Evolutionary conservation across 2,888 invertebrate species (phyloP).

Genomic region (Aspidiotus destructor): DNA sequence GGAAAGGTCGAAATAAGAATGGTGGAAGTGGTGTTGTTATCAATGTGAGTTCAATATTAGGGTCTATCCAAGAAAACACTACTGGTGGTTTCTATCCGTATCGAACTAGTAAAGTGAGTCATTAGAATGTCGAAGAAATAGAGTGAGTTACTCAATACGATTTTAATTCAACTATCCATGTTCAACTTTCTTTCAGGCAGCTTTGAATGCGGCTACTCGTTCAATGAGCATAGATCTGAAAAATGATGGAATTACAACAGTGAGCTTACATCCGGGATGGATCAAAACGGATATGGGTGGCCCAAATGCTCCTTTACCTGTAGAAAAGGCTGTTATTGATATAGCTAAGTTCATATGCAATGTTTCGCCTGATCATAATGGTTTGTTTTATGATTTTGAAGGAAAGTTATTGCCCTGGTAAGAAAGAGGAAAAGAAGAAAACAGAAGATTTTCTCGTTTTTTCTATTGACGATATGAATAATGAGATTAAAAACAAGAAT

Average conservation of each 20-base stretch:
- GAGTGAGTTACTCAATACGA: background rate
- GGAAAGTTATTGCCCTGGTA: conserved; percentile 66
- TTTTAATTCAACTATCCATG: background rate
- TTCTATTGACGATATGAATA: no score
- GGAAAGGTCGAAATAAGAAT: conserved; percentile 42
- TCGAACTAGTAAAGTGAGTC: conserved; percentile 68
- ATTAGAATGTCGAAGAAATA: background rate
- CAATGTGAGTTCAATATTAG: conserved; percentile 73
- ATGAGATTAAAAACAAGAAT: no score
- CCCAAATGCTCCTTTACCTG: conserved; percentile 60
- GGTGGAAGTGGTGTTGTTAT: conserved; percentile 45
- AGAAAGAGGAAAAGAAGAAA: background rate
- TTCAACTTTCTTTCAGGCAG: conserved; percentile 50
- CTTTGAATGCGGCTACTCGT: conserved; percentile 75
- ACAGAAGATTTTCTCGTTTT: no score
- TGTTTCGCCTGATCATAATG: conserved; percentile 57
- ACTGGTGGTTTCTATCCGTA: conserved; percentile 76
- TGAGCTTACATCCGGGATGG: conserved; percentile 80
- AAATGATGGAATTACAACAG: conserved; percentile 61
- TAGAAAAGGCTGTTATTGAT: conserved; percentile 55
- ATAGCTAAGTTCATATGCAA: conserved; percentile 57
- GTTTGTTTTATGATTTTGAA: conserved; percentile 67
- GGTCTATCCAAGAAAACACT: conserved; percentile 63
- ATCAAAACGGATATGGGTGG: conserved; percentile 86
- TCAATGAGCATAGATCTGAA: conserved; percentile 73